Percentiles rank a stretch among this genome's conserved stretches.
Conservation (phyloP, 2,888 invertebrate genomes). For the Agonopterix alstromeriana region DNA sequence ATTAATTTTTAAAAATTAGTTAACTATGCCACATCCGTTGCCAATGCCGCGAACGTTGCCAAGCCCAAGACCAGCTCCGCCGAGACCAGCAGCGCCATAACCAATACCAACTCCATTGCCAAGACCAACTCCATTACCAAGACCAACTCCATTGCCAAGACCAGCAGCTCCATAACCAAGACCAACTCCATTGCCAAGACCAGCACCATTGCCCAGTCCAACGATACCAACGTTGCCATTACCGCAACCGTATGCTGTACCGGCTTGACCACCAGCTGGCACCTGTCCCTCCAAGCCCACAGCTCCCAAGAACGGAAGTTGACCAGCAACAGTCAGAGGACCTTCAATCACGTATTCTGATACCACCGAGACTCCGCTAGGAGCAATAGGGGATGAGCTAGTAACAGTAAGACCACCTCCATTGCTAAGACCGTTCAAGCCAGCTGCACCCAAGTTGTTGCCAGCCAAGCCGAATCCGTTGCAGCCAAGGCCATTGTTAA, state of each 20-base stretch:
- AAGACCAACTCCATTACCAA: neutral
- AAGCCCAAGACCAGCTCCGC: conserved; percentile 3
- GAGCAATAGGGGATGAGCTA: conserved; percentile 17
- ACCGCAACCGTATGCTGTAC: conserved; percentile 21
- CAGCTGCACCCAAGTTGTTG: neutral
- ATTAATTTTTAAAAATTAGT: too few relatives aligned
- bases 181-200: neutral
- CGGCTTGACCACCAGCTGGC: conserved; percentile 15
- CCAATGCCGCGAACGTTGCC: neutral
- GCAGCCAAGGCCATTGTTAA: neutral
- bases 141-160: conserved; percentile 2
- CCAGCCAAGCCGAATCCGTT: neutral
- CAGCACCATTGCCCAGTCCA: conserved; percentile 1
- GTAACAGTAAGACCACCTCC: conserved; percentile 9
- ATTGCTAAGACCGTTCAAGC: neutral
- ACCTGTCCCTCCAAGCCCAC: conserved; percentile 20
- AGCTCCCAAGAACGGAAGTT: conserved; percentile 21
- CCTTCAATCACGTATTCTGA: conserved; percentile 28
- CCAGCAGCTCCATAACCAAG: neutral
- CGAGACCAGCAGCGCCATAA: neutral
- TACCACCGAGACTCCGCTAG: conserved; percentile 20
- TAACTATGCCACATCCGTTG: too few relatives aligned
- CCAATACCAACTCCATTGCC: neutral
- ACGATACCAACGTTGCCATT: conserved; percentile 15
- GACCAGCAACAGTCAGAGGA: conserved; percentile 17